Evolutionary conservation across 2,797 vertebrate genomes (phyloP), one percentile per base, ranked within the genome.

Genomic region (Crypturellus tataupa): DNA sequence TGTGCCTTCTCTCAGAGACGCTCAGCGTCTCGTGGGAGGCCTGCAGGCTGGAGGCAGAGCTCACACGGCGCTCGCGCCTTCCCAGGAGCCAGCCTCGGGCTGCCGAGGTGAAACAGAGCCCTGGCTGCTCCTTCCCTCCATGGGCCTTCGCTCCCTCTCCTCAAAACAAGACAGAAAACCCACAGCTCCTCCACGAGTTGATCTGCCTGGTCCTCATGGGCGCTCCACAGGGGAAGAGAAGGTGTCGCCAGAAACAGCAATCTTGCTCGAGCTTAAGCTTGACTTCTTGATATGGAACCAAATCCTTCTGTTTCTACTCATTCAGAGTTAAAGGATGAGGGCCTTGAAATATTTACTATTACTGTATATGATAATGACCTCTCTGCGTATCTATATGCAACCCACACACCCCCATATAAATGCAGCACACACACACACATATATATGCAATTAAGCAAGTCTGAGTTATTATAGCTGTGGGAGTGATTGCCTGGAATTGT

Each of bases 401-500:
- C 35, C 88, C 85, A 86, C 80, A 94, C 87, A 79, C 55, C 91
- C 37, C 27, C 73, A 89, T 44, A 94, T 44, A 88, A 93, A 95
- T 95, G 93, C 87, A 86, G 70, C 8, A 25, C 87, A 76, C 82
- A 44, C 72, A 59, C 55, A 51, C 87, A 76, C 80, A 79, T 65
- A 67, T 71, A 92, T 79, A 87, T 89, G 92, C 83, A 83, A 75
- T 83, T 47, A 40, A 24, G 24, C n/a, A 64, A 67, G 82, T 67
- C 69, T 95, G 92, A 95, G 85, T 96, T 95, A 95, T 87, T 80
- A 85, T 68, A 94, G 95, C 95, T 81, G 33, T 89, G 95, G 94
- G 92, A 96, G 95, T 91, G 89, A 96, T 96, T 93, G 82, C 77
- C 92, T 83, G 89, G 91, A 96, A 97, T 93, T 92, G 91, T 92